Percentiles rank a stretch among this genome's conserved stretches.
Evolutionary conservation across 35 echinoderm and acorn worm species (phyloP).

Genomic region (Lytechinus variegatus): DNA sequence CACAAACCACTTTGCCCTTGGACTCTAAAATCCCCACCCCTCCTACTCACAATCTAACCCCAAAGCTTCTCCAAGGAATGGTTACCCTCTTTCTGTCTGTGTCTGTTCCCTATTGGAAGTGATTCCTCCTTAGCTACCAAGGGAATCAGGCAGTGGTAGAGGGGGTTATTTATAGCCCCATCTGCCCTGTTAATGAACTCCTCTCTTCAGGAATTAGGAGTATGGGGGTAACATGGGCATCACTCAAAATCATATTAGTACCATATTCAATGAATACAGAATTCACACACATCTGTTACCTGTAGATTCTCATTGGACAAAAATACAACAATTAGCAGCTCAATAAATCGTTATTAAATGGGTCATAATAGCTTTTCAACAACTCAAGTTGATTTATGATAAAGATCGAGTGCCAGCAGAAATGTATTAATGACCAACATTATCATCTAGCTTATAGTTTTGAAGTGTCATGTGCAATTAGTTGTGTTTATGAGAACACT

Average conservation of each 20-base stretch:
- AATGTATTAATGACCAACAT: background rate
- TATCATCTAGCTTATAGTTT: background rate
- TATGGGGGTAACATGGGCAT: background rate
- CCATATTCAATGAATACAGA: background rate
- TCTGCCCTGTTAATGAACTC: background rate
- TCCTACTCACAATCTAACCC: background rate
- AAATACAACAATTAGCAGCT: background rate
- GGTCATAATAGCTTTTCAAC: background rate
- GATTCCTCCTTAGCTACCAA: background rate
- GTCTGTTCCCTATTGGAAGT: background rate
- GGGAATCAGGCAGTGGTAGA: background rate
- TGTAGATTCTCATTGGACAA: background rate
- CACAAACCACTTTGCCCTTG: background rate
- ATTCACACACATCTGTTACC: background rate
- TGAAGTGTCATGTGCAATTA: background rate
- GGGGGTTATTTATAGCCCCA: background rate
- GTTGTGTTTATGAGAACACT: background rate
- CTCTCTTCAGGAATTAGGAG: background rate
- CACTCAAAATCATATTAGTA: background rate
- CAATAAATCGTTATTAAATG: background rate
- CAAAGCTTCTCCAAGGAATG: background rate
- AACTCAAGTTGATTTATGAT: background rate
- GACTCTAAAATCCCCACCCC: background rate
- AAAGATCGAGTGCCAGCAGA: background rate
- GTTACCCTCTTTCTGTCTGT: background rate